A percentile compares a stretch with the other conserved stretches of the same genome.
phyloP scores from a whole-genome alignment of 2,888 invertebrate species.

The Adelphocoris suturalis region DNA sequence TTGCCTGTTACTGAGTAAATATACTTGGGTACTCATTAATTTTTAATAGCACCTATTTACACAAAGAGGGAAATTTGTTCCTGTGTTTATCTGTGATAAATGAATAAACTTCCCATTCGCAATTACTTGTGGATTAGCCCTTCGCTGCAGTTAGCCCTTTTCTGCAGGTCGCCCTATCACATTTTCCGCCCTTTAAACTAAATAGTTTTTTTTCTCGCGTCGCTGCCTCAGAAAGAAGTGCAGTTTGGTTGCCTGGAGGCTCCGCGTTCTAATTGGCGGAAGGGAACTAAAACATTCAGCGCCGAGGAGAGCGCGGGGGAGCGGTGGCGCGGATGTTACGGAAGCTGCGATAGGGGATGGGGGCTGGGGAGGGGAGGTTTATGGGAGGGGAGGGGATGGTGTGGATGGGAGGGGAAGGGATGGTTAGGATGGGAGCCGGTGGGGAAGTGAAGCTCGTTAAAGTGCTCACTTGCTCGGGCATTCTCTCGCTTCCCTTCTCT shows the following conservation, averaged over 20 bases:
- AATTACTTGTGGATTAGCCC: no score
- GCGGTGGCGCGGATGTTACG: neutral
- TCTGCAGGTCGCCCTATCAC: no score
- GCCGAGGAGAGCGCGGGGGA: neutral
- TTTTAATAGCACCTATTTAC: no score
- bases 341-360: no score
- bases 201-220: neutral
- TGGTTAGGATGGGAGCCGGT: neutral
- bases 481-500: slow-evolving; percentile 34
- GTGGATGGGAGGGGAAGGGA: neutral
- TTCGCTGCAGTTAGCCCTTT: no score
- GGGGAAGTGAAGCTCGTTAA: slow-evolving; percentile 44
- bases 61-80: no score
- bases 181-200: no score
- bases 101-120: no score
- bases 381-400: neutral
- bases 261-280: slow-evolving; percentile 52
- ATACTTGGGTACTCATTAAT: no score
- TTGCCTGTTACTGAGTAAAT: no score
- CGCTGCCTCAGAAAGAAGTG: slow-evolving; percentile 17
- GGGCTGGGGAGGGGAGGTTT: no score
- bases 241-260: slow-evolving; percentile 34
- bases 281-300: slow-evolving; percentile 30
- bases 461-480: slow-evolving; percentile 22
- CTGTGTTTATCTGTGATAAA: no score